Base-by-base conservation (phyloP, 2,888 invertebrate species). In the Dolomedes plantarius region DNA sequence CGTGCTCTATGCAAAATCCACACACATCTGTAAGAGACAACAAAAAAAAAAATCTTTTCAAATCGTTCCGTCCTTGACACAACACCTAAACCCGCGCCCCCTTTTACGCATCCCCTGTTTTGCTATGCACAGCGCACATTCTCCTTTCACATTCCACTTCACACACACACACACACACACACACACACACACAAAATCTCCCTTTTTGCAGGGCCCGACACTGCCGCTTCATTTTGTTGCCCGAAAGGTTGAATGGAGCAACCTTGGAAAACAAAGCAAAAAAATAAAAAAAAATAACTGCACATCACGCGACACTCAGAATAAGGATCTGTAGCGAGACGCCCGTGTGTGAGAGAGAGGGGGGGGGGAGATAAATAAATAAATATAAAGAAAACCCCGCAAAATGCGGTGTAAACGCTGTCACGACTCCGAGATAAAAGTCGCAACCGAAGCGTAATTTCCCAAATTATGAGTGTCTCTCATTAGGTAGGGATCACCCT, bases 101-200 rank as follows among this genome's bases (percentile, higher is more conserved):
- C 16, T 56, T 46, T 56, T 56, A 23, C 19, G 19, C 56, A 23
- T 23, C 56, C 56, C 56, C 56, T 56, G 56, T 56, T 56, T 56
- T 56, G 19, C 3, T 56, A 56, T 56, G 56, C 56, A 56, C 19
- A 16, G 23, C 56, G 16, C 19, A 23, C 3, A 5, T n/a, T 56
- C 23, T 46, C 56, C 3, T 23, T 23, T 56, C 56, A 23, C 56
- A 56, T 56, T 56, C 56, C 23, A 56, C 16, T 46, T 56, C 56
- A 19, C 23, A 23, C 23, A 5, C n/a, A n/a, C 23, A 56, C 23
- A 23, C 56, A 46, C 46, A 6, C 16, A 23, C 5, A 23, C n/a
- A n/a, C n/a, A n/a, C n/a, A n/a, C n/a, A n/a, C n/a, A n/a, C n/a
- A n/a, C n/a, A n/a, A n/a, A n/a, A n/a, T n/a, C n/a, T n/a, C n/a